Evolutionary conservation across 2,888 invertebrate species (phyloP).

Genomic region (Nomada lathburiana): DNA sequence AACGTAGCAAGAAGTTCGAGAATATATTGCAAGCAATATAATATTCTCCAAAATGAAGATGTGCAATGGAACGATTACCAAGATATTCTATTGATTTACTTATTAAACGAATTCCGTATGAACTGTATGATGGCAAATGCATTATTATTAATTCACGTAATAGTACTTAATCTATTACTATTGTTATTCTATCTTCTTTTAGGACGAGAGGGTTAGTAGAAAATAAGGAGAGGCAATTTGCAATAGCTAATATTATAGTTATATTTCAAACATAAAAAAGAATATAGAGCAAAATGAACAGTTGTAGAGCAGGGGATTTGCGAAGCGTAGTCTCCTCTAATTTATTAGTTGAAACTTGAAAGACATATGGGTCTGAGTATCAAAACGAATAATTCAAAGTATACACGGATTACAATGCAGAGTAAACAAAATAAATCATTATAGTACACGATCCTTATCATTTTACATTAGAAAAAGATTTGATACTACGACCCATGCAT

Average conservation of each 20-base stretch:
- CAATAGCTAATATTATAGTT: conserved; percentile 32
- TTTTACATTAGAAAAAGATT: conserved; percentile 10
- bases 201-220: background rate
- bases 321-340: conserved; percentile 26
- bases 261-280: conserved; percentile 12
- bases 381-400: conserved; percentile 12
- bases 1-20: too few species aligned
- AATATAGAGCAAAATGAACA: conserved; percentile 9
- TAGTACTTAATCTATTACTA: too few species aligned
- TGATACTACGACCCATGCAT: conserved; percentile 10
- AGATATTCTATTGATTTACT: too few species aligned
- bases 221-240: conserved; percentile 17
- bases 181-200: background rate
- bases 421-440: conserved; percentile 15
- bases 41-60: too few species aligned
- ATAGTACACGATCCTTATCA: background rate
- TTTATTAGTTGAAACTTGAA: conserved; percentile 5
- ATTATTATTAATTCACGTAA: too few species aligned
- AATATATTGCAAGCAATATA: too few species aligned
- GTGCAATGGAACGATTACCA: too few species aligned
- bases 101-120: too few species aligned
- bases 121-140: too few species aligned
- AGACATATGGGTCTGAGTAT: conserved; percentile 20
- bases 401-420: conserved; percentile 8
- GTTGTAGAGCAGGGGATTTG: conserved; percentile 7